Evolutionary conservation across 2,113 vertebrate species (phyloP), one percentile per base, ranked within the genome.

Genomic region (Cromileptes altivelis): DNA sequence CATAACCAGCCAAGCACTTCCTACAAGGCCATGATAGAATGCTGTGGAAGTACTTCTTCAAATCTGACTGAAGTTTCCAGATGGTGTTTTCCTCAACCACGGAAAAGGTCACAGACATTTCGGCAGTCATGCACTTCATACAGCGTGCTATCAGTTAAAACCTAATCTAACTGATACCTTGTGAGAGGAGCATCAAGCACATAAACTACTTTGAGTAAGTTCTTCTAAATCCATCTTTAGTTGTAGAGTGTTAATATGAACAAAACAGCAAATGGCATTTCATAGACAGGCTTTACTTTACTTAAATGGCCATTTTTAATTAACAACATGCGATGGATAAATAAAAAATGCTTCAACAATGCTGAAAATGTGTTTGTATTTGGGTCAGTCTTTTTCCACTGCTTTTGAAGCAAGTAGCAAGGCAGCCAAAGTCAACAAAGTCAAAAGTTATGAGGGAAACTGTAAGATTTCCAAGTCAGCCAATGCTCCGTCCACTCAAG

Each of bases 101-200:
- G 4, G 70, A 81, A 80, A 94, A 93, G 92, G 93, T 93, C 85
- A 93, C 33, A 76, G 75, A 75, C 75, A 81, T 85, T 85, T 79
- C 47, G 75, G 80, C 81, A 87, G 72, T 86, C 74, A 17, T 73
- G 62, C 63, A 77, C 77, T 80, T 87, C 62, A 90, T 55, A 68
- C 40, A 13, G 71, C 69, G 75, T 15, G 78, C 58, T 72, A 86
- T 91, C 92, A 92, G 78, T 91, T 91, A 58, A 21, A 49, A 77
- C 71, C 69, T 72, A 65, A 86, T 76, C 64, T 78, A 74, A 74
- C 47, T 33, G 73, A 67, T 81, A 89, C 68, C 58, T 78, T 61
- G 70, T 23, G 18, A 70, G 30, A 76, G 21, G 56, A 69, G 30
- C 60, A 55, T 37, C 12, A 65, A 18, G 65, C 49, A 57, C 19